Evolutionary conservation across 1,140 invertebrate species (phyloP).

Genomic region (Antheraea pernyi): DNA sequence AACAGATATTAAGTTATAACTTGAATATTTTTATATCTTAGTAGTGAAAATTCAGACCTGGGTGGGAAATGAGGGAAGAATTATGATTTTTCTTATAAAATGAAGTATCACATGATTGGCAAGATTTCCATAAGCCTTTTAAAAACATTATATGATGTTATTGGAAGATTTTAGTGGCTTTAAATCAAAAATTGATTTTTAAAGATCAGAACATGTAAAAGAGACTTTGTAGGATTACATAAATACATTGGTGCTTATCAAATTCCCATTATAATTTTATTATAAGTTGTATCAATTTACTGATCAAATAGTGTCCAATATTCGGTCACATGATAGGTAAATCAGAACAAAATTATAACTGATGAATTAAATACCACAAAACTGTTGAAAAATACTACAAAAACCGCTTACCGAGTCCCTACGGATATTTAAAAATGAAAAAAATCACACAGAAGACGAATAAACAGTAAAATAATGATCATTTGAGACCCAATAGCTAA

Average conservation of each 20-base stretch:
- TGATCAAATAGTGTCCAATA: neutral
- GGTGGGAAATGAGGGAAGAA: too few species aligned
- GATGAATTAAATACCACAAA: neutral
- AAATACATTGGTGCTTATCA: neutral
- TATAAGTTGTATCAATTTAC: neutral
- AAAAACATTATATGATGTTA: neutral
- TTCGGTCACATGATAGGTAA: neutral
- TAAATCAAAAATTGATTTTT: neutral
- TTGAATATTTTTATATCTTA: too few species aligned
- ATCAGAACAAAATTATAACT: neutral
- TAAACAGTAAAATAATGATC: neutral
- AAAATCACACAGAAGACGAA: neutral
- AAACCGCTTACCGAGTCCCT: neutral
- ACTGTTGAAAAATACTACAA: neutral
- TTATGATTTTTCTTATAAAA: too few species aligned
- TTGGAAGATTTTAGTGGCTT: neutral
- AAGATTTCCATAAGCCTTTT: neutral
- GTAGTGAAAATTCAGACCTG: too few species aligned
- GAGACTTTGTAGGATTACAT: neutral
- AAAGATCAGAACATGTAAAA: neutral
- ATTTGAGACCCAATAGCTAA: conserved; percentile 18
- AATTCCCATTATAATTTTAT: too few species aligned
- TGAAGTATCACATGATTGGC: neutral
- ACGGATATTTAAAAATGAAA: neutral
- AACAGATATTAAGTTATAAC: too few species aligned